Evolutionary conservation across 2,888 invertebrate genomes (phyloP), one percentile per base, ranked within the genome.

Genomic region (Pteria penguin): DNA sequence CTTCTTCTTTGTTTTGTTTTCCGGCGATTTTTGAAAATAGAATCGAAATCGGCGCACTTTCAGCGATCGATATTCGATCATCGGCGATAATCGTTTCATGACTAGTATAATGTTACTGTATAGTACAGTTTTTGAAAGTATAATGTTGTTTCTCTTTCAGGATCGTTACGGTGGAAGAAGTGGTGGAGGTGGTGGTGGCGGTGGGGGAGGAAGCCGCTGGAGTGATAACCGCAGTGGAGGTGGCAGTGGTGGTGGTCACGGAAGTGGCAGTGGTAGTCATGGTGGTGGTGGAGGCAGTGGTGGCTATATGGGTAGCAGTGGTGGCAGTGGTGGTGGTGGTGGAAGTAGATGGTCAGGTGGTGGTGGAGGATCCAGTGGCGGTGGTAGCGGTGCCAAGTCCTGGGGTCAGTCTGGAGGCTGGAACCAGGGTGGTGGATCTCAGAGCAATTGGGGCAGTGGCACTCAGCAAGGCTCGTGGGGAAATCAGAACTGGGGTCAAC

Each of bases 381-480:
- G 76, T 26, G 55, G 67, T 45, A 26, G 70, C 4, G 29, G 70
- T 8, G 8, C 45, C 14, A 18, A 0, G 24, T 8, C 14, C 14
- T 27, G 55, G 14, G 36, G 68, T 27, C 68, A 62, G 63, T 11
- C 32, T 18, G 18, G n/a, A n/a, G n/a, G n/a, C n/a, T n/a, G n/a
- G n/a, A n/a, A n/a, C n/a, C n/a, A n/a, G n/a, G n/a, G n/a, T n/a
- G n/a, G n/a, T 52, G 32, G 66, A 55, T 71, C 62, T 27, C 72
- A 65, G 58, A 60, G 74, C n/a, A 69, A 75, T 60, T 61, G 62
- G 26, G 75, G 81, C 31, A 79, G 76, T 29, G 80, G 75, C 75
- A n/a, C n/a, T n/a, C n/a, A n/a, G n/a, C 79, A 80, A 55, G 67
- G 73, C 18, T 60, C 58, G 27, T 72, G 86, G 82, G 85, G 86